Evolutionary conservation across 2,113 vertebrate genomes (phyloP).

Genomic region (Heliornis fulica): DNA sequence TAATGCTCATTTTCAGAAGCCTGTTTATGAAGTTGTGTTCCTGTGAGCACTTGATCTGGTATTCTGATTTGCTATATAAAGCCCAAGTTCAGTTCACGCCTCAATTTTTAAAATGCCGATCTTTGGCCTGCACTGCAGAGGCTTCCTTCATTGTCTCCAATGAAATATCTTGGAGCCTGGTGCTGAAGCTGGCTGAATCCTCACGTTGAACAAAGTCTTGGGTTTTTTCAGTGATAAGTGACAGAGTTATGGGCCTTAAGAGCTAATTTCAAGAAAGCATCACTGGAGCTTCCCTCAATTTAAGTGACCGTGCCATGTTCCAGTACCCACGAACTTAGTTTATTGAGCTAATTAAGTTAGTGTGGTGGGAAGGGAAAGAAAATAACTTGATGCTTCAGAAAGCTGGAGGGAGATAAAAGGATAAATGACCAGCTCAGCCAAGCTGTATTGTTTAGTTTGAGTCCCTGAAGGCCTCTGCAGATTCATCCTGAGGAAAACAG

Average conservation of each 20-base stretch:
- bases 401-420: conserved; percentile 24
- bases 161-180: not conserved
- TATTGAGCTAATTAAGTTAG: not conserved
- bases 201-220: not conserved
- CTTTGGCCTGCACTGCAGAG: not conserved
- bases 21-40: not conserved
- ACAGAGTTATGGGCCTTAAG: not conserved
- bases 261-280: not conserved
- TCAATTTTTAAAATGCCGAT: not conserved
- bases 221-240: not conserved
- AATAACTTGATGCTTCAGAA: not conserved
- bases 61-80: conserved; percentile 1
- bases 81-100: not conserved
- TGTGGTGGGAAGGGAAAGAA: not conserved
- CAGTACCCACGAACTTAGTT: not conserved
- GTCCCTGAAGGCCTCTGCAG: not conserved
- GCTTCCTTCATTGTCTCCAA: not conserved
- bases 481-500: not conserved
- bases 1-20: not conserved
- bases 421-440: not conserved
- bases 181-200: not conserved
- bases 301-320: not conserved
- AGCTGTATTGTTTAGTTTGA: conserved; percentile 3
- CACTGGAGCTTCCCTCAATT: not conserved
- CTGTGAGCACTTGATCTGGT: not conserved